phyloP scores from a whole-genome alignment of 1,140 invertebrate species.

The Drosophila erecta region DNA sequence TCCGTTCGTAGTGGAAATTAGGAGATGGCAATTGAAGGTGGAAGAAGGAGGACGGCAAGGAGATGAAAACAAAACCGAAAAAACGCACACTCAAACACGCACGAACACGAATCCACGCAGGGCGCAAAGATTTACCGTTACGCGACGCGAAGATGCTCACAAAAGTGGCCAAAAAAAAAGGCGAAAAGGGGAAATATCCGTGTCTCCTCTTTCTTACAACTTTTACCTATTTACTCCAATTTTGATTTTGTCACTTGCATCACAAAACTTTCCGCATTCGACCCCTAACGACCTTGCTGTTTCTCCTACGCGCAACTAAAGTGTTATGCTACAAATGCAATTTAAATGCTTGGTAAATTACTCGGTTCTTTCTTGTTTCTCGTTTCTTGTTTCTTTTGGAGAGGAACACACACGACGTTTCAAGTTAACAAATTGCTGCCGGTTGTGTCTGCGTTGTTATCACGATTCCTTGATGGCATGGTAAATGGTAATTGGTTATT shows the following conservation, averaged over 20 bases:
- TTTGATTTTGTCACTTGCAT: constrained; percentile 47
- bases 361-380: constrained; percentile 20
- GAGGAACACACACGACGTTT: constrained; percentile 66
- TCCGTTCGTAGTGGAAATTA: constrained; percentile 19
- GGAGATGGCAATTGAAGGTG: constrained; percentile 12
- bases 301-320: not conserved
- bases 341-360: constrained; percentile 8
- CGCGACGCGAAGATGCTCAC: constrained; percentile 26
- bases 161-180: not conserved
- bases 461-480: constrained; percentile 23
- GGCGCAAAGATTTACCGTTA: constrained; percentile 43
- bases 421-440: constrained; percentile 37
- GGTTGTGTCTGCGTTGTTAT: constrained; percentile 28
- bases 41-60: constrained; percentile 4
- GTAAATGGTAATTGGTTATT: constrained; percentile 22
- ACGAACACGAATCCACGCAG: constrained; percentile 38
- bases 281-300: constrained; percentile 41
- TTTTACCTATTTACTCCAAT: constrained; percentile 25
- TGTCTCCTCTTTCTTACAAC: constrained; percentile 16
- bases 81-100: constrained; percentile 45
- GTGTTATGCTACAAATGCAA: constrained; percentile 18
- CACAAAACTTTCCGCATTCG: constrained; percentile 7
- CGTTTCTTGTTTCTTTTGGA: not conserved
- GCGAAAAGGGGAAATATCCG: not conserved
- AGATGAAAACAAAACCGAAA: constrained; percentile 32